phyloP scores from a whole-genome alignment of 2,888 invertebrate species.

The Heliconius hortense region DNA sequence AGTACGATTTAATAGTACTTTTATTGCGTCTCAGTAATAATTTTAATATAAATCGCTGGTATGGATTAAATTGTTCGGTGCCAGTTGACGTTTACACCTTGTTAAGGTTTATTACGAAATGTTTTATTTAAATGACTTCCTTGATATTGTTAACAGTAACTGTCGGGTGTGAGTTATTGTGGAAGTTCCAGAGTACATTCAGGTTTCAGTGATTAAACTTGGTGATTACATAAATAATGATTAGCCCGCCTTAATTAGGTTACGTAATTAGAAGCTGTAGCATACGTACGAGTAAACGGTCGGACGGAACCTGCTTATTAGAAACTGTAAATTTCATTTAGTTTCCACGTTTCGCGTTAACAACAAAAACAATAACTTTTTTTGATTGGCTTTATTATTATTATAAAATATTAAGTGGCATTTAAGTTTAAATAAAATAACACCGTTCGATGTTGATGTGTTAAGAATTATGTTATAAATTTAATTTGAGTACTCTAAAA shows the following conservation, averaged over 20 bases:
- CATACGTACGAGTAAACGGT: slow-evolving; percentile 26
- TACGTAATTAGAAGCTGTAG: slow-evolving; percentile 29
- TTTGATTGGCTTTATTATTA: not conserved
- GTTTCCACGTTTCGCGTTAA: slow-evolving; percentile 27
- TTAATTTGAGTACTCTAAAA: not conserved
- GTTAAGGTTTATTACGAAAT: slow-evolving; percentile 53
- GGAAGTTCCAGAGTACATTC: slow-evolving; percentile 19
- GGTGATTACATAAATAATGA: slow-evolving; percentile 35
- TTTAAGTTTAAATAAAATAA: not conserved
- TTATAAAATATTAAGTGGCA: not conserved
- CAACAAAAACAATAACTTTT: not conserved
- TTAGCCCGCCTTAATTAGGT: slow-evolving; percentile 31
- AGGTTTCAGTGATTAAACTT: slow-evolving; percentile 29
- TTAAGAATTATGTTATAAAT: not conserved
- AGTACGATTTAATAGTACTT: slow-evolving; percentile 64
- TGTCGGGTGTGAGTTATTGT: slow-evolving; percentile 23
- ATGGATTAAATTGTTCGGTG: slow-evolving; percentile 48
- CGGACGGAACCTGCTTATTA: slow-evolving; percentile 36
- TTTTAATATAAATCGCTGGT: slow-evolving; percentile 52
- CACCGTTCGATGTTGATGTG: not conserved
- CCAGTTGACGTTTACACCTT: slow-evolving; percentile 47
- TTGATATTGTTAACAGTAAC: slow-evolving; percentile 31
- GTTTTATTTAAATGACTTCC: slow-evolving; percentile 47
- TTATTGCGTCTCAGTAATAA: slow-evolving; percentile 58
- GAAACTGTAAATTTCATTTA: slow-evolving; percentile 38